Evolutionary conservation across 92 coral and sea anemone genomes (phyloP).

Genomic region (Parazoanthus darwini): DNA sequence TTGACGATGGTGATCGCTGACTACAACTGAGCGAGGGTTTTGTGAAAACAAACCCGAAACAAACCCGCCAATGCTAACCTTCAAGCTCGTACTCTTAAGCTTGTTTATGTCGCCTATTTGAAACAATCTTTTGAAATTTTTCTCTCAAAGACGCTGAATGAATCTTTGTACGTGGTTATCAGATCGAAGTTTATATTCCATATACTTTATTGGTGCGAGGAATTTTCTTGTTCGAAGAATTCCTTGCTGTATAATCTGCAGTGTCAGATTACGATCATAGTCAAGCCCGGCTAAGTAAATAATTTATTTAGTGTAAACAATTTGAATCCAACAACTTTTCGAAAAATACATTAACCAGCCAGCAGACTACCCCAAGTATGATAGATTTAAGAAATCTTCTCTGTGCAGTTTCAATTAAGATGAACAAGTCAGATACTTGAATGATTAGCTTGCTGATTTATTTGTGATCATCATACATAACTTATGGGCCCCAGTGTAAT

Average conservation of each 20-base stretch:
- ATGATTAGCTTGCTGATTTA: too few relatives aligned
- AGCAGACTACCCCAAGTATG: neutral
- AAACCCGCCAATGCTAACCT: neutral
- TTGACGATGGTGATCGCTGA: neutral
- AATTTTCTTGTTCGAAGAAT: neutral
- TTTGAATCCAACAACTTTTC: too few relatives aligned
- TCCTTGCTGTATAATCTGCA: neutral
- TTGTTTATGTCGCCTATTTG: neutral
- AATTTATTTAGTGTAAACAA: neutral
- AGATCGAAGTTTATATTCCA: neutral
- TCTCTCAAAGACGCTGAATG: neutral
- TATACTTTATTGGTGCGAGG: neutral
- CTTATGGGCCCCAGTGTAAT: too few relatives aligned
- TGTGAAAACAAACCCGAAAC: neutral
- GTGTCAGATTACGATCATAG: too few relatives aligned
- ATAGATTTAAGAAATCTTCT: too few relatives aligned
- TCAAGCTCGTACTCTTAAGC: too few relatives aligned
- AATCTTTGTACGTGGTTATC: neutral
- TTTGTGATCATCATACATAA: too few relatives aligned
- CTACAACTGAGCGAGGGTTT: neutral
- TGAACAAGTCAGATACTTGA: too few relatives aligned
- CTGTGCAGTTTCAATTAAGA: too few relatives aligned
- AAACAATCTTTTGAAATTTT: neutral
- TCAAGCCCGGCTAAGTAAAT: neutral
- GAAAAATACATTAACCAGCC: too few relatives aligned